Evolutionary conservation across 2,888 invertebrate species (phyloP).

Genomic region (Macrophya alboannulata): DNA sequence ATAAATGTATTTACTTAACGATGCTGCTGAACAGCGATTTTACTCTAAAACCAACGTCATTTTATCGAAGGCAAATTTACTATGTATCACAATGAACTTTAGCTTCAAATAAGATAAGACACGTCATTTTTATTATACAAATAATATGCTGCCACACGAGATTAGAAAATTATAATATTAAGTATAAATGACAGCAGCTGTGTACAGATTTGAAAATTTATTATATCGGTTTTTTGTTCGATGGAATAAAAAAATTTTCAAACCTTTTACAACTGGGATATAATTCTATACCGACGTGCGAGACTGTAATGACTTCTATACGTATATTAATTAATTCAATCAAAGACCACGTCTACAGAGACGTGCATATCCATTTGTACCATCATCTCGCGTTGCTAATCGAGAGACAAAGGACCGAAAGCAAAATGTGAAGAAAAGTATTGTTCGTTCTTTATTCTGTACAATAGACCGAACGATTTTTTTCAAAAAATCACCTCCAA

Average conservation of each 20-base stretch:
- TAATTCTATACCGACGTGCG: neutral
- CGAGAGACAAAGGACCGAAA: neutral
- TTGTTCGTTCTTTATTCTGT: neutral
- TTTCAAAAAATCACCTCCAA: neutral
- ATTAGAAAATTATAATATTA: neutral
- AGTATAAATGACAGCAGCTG: neutral
- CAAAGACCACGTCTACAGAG: neutral
- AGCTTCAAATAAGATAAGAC: conserved; percentile 35
- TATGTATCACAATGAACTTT: conserved; percentile 46
- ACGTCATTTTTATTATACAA: neutral
- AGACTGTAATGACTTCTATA: neutral
- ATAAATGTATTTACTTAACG: conserved; percentile 7
- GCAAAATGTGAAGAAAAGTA: neutral
- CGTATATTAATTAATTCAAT: neutral
- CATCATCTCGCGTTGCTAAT: neutral
- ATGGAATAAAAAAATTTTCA: neutral
- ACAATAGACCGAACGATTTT: neutral
- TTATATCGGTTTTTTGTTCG: neutral
- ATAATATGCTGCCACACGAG: neutral
- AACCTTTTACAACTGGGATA: neutral
- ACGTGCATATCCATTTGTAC: neutral
- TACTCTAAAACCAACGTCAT: neutral
- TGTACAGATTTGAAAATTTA: neutral
- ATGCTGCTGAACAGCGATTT: conserved; percentile 1
- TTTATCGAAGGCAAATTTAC: conserved; percentile 27